phyloP scores from a whole-genome alignment of 2,113 vertebrate genomes.

The Antigone vipio region DNA sequence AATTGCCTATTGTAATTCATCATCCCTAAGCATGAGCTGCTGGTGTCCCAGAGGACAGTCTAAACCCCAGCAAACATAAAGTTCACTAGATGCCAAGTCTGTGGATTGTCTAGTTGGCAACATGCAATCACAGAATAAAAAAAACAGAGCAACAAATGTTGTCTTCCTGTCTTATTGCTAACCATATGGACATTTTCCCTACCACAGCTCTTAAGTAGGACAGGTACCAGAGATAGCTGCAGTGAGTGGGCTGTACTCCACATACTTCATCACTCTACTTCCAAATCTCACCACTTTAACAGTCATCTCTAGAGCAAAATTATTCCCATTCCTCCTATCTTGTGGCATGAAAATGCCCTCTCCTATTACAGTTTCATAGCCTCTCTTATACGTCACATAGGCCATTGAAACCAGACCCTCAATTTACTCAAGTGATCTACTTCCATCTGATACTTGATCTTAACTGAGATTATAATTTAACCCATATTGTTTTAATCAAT shows the following conservation, averaged over 20 bases:
- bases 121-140: not conserved
- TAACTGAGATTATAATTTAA: not conserved
- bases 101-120: not conserved
- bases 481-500: not conserved
- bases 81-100: not conserved
- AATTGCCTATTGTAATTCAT: not conserved
- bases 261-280: slow-evolving; percentile 40
- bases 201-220: slow-evolving; percentile 57
- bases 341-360: not conserved
- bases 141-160: slow-evolving; percentile 39
- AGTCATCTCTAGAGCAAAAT: slow-evolving; percentile 11
- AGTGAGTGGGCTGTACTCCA: slow-evolving; percentile 59
- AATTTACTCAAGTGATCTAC: not conserved
- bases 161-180: slow-evolving; percentile 47
- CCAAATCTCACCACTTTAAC: slow-evolving; percentile 21
- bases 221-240: slow-evolving; percentile 62
- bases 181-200: slow-evolving; percentile 59
- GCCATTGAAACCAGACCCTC: not conserved
- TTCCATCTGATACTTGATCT: not conserved
- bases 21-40: not conserved
- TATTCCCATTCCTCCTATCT: not conserved
- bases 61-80: not conserved
- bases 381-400: not conserved
- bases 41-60: not conserved
- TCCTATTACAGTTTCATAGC: not conserved